Base-by-base conservation (phyloP, 2,888 invertebrate species). In the Lochmaea crataegi region DNA sequence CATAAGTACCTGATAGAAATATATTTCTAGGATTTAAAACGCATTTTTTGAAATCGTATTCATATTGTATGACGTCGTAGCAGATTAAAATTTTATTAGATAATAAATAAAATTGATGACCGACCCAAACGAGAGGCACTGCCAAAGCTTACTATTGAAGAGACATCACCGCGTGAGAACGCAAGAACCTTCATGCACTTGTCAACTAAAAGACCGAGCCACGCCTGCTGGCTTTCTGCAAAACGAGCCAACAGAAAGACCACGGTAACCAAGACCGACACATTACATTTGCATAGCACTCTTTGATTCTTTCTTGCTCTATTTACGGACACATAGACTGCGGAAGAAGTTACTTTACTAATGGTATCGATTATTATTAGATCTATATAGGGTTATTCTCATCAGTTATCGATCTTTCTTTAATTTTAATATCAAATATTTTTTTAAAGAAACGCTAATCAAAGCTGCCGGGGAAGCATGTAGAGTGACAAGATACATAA, bases 121-220 rank as follows among this genome's bases (percentile, higher is more conserved):
- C n/a, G 11, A 12, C 26, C 16, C 32, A 2, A 14, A 26, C 32
- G 56, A 38, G 53, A 63, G 69, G 56, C 69, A 69, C 69, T 69
- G 69, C n/a, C 38, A 45, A 56, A 18, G 22, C 32, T 5, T 41
- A 61, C 53, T 56, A 69, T 69, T 65, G 70, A 63, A 72, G 60
- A 68, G 68, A 76, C 68, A 71, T 67, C 74, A 72, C 68, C 75
- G 75, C 78, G 78, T 78, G 78, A 77, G 78, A 78, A 78, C 78
- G 77, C 66, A 75, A 73, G 71, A 77, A 75, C 77, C 76, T 77
- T 76, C 76, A 66, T 77, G 76, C 78, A 78, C 78, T 78, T 78
- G 78, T 78, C 78, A 77, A 74, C 71, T 67, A 67, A 76, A 63
- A 77, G 68, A 77, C 72, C 74, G 66, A 72, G 77, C 77, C 75